These are phyloP conservation scores for Dicrostonyx torquatus DNA, from an alignment of 2,797 vertebrate species.

Conservation along the genomic window DNA sequence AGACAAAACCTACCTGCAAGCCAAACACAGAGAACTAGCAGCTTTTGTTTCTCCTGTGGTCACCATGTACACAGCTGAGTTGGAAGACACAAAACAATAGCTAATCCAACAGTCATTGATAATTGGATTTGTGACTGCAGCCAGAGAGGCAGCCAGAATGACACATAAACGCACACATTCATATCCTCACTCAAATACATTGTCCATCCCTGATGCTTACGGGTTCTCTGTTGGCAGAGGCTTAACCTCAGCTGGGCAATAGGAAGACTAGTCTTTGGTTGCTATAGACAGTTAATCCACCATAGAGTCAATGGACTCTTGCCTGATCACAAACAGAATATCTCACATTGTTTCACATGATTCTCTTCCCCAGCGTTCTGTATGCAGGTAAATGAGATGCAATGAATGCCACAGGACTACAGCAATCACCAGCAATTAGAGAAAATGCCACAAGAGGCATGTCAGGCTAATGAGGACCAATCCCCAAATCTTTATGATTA, in stretches of 20 bases:
- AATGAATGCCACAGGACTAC: background rate
- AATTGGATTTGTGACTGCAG: conserved; percentile 59
- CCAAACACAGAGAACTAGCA: conserved; percentile 25
- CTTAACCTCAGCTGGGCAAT: background rate
- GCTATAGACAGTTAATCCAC: conserved; percentile 46
- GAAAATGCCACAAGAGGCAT: background rate
- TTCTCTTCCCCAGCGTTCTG: background rate
- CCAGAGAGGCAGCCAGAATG: conserved; percentile 35
- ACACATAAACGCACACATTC: conserved; percentile 55
- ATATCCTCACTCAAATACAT: conserved; percentile 44
- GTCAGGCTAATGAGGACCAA: background rate
- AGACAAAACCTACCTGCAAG: conserved; percentile 48
- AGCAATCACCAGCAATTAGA: background rate
- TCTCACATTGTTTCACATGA: background rate
- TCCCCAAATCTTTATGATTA: background rate
- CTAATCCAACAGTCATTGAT: conserved; percentile 64
- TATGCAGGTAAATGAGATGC: background rate
- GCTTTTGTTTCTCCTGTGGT: conserved; percentile 14
- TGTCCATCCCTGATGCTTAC: conserved; percentile 22
- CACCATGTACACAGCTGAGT: conserved; percentile 18
- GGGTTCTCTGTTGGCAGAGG: conserved; percentile 14
- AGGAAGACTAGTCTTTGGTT: conserved; percentile 10
- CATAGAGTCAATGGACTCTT: background rate
- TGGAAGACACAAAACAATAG: conserved; percentile 60
- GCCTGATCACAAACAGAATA: background rate